A percentile compares a stretch with the other conserved stretches of the same genome.
phyloP scores from a whole-genome alignment of 2,797 vertebrate genomes.

The Rhyacichthys aspro region DNA sequence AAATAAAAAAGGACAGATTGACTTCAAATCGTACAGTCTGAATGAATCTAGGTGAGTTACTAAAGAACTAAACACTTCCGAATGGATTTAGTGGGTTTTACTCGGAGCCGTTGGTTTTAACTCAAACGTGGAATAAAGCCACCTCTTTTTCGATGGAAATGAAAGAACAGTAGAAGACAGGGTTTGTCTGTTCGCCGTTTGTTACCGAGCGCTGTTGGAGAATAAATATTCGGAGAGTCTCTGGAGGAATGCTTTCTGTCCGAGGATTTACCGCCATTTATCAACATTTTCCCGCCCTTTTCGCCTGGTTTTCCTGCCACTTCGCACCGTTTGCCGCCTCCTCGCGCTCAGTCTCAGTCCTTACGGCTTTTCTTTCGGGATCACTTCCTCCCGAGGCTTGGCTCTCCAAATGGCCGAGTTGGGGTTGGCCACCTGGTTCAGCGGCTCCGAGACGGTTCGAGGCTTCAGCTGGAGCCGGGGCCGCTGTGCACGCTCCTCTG shows the following conservation, averaged over 20 bases:
- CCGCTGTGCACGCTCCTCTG: slow-evolving; percentile 97
- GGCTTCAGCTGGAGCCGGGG: slow-evolving; percentile 97
- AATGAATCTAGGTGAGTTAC: background rate
- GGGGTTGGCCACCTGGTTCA: slow-evolving; percentile 99
- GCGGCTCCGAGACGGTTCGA: slow-evolving; percentile 91
- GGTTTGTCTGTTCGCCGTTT: background rate
- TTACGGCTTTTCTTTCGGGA: slow-evolving; percentile 87
- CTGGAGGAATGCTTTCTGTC: slow-evolving; percentile 7
- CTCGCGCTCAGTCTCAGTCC: slow-evolving; percentile 59
- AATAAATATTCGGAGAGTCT: slow-evolving; percentile 7
- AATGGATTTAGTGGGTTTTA: background rate
- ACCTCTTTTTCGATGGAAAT: background rate
- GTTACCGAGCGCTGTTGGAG: background rate
- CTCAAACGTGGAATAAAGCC: background rate
- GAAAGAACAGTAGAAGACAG: background rate
- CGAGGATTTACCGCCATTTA: background rate
- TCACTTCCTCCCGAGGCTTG: slow-evolving; percentile 94
- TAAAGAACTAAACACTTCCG: too few species aligned
- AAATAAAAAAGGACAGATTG: slow-evolving; percentile 15
- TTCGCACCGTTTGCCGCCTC: background rate
- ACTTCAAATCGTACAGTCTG: slow-evolving; percentile 7
- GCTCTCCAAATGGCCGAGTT: slow-evolving; percentile 98
- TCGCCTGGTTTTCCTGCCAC: background rate
- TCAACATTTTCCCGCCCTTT: too few species aligned
- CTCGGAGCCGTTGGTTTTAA: background rate